A percentile compares a stretch with the other conserved stretches of the same genome.
Evolutionary conservation across 1,140 invertebrate genomes (phyloP).

Genomic region (Drosophila kurseongensis): DNA sequence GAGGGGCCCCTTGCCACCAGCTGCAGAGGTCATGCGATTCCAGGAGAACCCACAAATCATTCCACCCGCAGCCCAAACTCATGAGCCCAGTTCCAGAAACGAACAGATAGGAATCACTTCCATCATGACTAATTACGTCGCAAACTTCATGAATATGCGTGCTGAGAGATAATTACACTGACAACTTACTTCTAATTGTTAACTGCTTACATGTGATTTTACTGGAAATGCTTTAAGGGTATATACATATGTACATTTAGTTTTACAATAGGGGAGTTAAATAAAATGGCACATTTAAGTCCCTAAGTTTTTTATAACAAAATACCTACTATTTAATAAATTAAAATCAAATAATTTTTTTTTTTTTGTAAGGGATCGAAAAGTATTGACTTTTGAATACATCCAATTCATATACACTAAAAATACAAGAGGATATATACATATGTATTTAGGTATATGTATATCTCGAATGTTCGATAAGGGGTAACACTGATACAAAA

Average conservation of each 20-base stretch:
- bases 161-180: constrained; percentile 4
- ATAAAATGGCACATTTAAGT: neutral
- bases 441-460: too few species aligned
- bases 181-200: neutral
- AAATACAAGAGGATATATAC: too few species aligned
- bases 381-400: too few species aligned
- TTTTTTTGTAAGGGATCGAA: too few species aligned
- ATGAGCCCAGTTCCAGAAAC: constrained; percentile 10
- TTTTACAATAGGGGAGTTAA: neutral
- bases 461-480: too few species aligned
- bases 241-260: neutral
- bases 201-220: constrained; percentile 15
- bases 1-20: neutral
- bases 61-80: neutral
- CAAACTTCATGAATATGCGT: constrained; percentile 36
- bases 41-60: neutral
- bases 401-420: too few species aligned
- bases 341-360: neutral
- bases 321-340: neutral
- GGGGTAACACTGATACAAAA: too few species aligned
- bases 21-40: neutral
- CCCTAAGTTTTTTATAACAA: neutral
- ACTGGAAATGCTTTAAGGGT: neutral
- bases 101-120: constrained; percentile 23
- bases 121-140: constrained; percentile 40